Base-by-base conservation (phyloP, 92 coral and sea anemone genomes). In the Porites cylindrica region DNA sequence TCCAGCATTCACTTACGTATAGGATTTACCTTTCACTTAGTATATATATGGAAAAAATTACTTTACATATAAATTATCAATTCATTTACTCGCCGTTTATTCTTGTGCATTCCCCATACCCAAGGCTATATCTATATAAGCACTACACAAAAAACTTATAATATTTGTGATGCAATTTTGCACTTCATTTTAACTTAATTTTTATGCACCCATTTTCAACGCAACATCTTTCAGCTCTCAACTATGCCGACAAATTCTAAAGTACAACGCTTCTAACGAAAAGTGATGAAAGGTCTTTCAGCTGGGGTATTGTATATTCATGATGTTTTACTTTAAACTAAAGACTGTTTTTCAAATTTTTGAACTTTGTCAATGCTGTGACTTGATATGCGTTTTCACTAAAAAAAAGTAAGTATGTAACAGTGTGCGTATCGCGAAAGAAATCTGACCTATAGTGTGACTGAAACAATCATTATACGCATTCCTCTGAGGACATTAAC, bases 401-500 rank as follows among this genome's bases (percentile, higher is more conserved):
- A 56, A 56, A 10, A 56, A 10, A 14, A 76, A 38, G 51, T 24
- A 0, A 6, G 14, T 56, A 51, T 69, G 10, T 8, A 74, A 17
- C 38, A 74, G 21, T 4, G 53, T 6, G 19, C 17, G 78, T 26
- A 52, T 9, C 3, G 53, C 60, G 80, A 56, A 76, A 23, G 47
- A 54, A 76, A 16, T 47, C 2, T 58, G 12, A 63, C 19, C 32
- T 78, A 54, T 62, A 38, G 32, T 19, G 19, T 79, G 83, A 79
- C n/a, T 79, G 59, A 24, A 14, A 24, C 23, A 43, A 12, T 24
- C 68, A 71, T 85, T 90, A 97, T 77, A 97, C 99, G 8, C 93
- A 90, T 52, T 97, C 99, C 85, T 97, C 99, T 51, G 95, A 95
- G 23, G 99, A 97, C 94, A 96, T 97, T 54, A 97, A 90, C 59